Evolutionary conservation across 2,797 vertebrate genomes (phyloP).

Genomic region (Girardinus metallicus): DNA sequence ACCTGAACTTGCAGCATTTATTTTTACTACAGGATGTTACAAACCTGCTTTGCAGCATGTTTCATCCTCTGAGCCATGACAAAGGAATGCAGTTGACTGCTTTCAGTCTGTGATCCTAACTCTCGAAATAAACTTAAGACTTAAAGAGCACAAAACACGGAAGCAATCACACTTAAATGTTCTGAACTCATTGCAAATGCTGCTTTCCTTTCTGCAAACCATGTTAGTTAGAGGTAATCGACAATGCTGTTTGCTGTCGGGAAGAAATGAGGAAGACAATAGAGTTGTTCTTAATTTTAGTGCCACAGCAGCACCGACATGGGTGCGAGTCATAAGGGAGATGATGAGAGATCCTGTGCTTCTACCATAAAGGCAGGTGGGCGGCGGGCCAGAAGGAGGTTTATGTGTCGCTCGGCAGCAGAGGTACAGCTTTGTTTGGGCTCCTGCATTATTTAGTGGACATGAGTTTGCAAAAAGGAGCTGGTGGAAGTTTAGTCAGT

Average conservation of each 20-base stretch:
- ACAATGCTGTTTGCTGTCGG: not conserved
- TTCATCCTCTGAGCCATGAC: not conserved
- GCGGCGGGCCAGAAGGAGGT: conserved; percentile 40
- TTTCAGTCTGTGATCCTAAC: not conserved
- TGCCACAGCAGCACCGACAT: conserved; percentile 4
- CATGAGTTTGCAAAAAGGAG: conserved; percentile 50
- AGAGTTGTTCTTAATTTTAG: not conserved
- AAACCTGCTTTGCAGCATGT: conserved; percentile 36
- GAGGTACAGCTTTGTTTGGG: conserved; percentile 64
- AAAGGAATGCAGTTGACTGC: not conserved
- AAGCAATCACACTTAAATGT: not conserved
- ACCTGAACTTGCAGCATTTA: conserved; percentile 42
- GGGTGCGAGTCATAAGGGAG: conserved; percentile 21
- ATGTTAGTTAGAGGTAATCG: not conserved
- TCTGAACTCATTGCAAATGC: not conserved
- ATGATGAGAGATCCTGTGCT: conserved; percentile 9
- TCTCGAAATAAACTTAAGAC: not conserved
- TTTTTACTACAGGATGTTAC: conserved; percentile 40
- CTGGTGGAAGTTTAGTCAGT: conserved; percentile 16
- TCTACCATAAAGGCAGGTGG: conserved; percentile 21
- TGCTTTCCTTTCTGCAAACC: conserved; percentile 25
- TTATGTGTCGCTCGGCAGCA: conserved; percentile 50
- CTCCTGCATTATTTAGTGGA: conserved; percentile 72
- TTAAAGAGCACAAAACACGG: not conserved
- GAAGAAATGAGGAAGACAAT: not conserved